These are phyloP conservation scores for Hapalemur alaotrensis DNA, from an alignment of 2,797 vertebrate species.

Conservation along the genomic window DNA sequence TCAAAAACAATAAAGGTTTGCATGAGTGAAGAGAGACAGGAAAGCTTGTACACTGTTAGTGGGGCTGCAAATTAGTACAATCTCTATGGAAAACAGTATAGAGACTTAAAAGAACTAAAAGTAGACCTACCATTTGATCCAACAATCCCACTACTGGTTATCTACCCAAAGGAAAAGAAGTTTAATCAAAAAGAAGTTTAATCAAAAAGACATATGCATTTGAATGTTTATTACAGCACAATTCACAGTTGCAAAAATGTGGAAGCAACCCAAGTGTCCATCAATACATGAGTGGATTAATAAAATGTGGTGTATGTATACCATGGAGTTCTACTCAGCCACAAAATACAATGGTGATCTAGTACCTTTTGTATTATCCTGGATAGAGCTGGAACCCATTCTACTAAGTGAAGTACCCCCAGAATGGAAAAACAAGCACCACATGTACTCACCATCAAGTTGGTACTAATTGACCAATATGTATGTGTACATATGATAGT, in stretches of 20 bases:
- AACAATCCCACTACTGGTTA: not conserved
- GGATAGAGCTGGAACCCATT: no score
- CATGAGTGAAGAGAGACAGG: no score
- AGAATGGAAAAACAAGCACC: no score
- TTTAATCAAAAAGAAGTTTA: not conserved
- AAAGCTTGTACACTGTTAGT: not conserved
- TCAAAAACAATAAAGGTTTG: not conserved
- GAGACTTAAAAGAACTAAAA: not conserved
- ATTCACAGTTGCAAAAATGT: not conserved
- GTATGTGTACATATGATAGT: no score
- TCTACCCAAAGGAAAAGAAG: not conserved
- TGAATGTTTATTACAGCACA: not conserved
- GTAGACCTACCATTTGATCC: no score
- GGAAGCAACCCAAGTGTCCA: not conserved
- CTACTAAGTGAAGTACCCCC: no score
- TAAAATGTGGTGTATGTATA: not conserved
- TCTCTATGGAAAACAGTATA: not conserved
- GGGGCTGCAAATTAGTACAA: not conserved
- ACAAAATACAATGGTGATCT: not conserved
- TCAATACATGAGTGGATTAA: not conserved
- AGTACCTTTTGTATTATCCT: no score
- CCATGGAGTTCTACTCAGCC: not conserved
- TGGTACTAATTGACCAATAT: no score
- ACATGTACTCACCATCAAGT: no score
- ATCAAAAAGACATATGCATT: not conserved